Evolutionary conservation across 2,797 vertebrate species (phyloP), one percentile per base, ranked within the genome.

Genomic region (Eupleurogrammus muticus): DNA sequence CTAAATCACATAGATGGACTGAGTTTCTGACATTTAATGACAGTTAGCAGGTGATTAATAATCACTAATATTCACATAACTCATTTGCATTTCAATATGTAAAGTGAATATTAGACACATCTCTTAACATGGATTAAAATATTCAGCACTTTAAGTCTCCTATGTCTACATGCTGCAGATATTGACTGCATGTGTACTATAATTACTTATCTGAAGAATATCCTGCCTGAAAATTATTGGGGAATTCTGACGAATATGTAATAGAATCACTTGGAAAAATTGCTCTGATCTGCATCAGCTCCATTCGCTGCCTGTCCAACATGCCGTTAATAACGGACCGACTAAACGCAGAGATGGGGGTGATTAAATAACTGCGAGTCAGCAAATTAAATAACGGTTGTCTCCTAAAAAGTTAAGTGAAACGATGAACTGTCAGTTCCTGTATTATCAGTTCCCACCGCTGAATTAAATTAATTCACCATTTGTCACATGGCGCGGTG

Each of bases 391-490:
- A 60, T 60, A 79, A 55, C 60, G 38, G 61, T 75, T 63, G 65
- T 80, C 52, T 53, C 24, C 60, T 75, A 50, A 54, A 76, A 81
- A 82, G 59, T 82, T 60, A 80, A 78, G 63, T 72, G 73, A 85
- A 85, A 81, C 61, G 76, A 77, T 80, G 75, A 87, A 73, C 55
- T 81, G 78, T 79, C 82, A 84, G 58, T 80, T 88, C 81, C 58
- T 51, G n/a, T 52, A 40, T 75, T 38, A 69, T 70, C 76, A 52
- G 63, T 73, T 58, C 63, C 48, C 49, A 46, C 54, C 60, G 60
- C 56, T n/a, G 5, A 54, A 64, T 69, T 64, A 5, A 79, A 76
- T 66, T 42, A 79, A 77, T 75, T 71, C 35, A 50, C 19, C 49
- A 14, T 69, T 78, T 55, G 63, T 77, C 73, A 76, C 54, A 42